phyloP scores from a whole-genome alignment of 2,888 invertebrate species.

The Melipona beecheii region DNA sequence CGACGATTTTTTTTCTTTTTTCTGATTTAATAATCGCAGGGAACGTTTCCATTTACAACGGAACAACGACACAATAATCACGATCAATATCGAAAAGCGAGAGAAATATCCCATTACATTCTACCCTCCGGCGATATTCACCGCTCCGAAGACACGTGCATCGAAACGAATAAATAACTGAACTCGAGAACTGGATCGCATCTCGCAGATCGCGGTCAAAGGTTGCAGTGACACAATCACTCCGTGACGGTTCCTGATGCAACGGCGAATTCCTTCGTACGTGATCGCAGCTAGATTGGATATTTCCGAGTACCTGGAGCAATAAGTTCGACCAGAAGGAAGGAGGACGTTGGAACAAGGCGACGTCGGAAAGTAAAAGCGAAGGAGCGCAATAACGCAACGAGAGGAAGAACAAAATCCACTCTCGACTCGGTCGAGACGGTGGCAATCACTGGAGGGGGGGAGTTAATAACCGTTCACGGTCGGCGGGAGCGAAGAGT shows the following conservation, averaged over 20 bases:
- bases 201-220: neutral
- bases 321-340: neutral
- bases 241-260: slow-evolving; percentile 21
- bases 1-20: too few species aligned
- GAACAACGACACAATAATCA: neutral
- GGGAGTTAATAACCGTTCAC: slow-evolving; percentile 23
- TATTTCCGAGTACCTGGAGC: neutral
- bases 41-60: neutral
- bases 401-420: neutral
- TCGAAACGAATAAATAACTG: slow-evolving; percentile 25
- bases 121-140: slow-evolving; percentile 23
- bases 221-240: slow-evolving; percentile 19
- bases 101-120: slow-evolving; percentile 6
- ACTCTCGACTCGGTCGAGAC: neutral
- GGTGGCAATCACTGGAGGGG: slow-evolving; percentile 1
- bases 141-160: slow-evolving; percentile 5
- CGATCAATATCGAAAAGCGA: slow-evolving; percentile 6
- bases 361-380: neutral
- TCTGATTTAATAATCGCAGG: too few species aligned
- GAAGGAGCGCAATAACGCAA: slow-evolving; percentile 9
- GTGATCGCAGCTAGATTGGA: neutral
- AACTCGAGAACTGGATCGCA: slow-evolving; percentile 9
- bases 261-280: slow-evolving; percentile 4
- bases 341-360: neutral
- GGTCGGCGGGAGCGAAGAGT: neutral